These are phyloP conservation scores for Noctua comes DNA, from an alignment of 2,888 invertebrate genomes.

Conservation along the genomic window DNA sequence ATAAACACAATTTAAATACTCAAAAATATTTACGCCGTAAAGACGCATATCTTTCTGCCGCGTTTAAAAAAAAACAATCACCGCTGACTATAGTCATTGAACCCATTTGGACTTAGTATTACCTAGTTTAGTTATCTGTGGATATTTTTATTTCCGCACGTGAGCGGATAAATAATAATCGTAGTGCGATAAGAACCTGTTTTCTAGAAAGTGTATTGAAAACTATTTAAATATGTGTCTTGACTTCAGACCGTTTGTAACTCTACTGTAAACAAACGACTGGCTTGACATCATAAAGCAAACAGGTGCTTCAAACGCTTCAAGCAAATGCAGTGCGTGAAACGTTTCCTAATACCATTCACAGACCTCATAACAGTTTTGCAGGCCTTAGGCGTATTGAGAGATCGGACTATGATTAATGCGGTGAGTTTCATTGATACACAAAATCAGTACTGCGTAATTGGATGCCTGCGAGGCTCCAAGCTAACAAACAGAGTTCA, in stretches of 20 bases:
- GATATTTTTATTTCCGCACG: too few species aligned
- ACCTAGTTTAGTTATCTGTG: too few species aligned
- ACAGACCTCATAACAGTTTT: constrained; percentile 43
- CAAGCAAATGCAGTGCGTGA: constrained; percentile 28
- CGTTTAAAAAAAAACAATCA: too few species aligned
- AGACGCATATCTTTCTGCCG: too few species aligned
- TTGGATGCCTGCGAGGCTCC: constrained; percentile 21
- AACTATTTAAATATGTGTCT: neutral
- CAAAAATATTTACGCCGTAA: too few species aligned
- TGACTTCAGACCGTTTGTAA: constrained; percentile 7
- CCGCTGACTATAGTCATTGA: too few species aligned
- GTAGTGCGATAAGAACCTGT: too few species aligned
- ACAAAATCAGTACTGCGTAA: constrained; percentile 18
- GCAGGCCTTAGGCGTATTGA: constrained; percentile 31
- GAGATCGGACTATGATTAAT: constrained; percentile 27
- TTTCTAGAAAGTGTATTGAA: too few species aligned
- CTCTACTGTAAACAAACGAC: neutral
- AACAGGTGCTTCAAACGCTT: constrained; percentile 22
- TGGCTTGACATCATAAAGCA: constrained; percentile 22
- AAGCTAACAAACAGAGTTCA: constrained; percentile 4
- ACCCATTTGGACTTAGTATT: too few species aligned
- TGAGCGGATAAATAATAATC: too few species aligned
- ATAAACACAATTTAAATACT: too few species aligned
- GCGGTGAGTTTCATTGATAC: constrained; percentile 15
- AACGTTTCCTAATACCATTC: constrained; percentile 37